Conservation (phyloP, 2,797 vertebrate species). For the Nannoperca australis region DNA sequence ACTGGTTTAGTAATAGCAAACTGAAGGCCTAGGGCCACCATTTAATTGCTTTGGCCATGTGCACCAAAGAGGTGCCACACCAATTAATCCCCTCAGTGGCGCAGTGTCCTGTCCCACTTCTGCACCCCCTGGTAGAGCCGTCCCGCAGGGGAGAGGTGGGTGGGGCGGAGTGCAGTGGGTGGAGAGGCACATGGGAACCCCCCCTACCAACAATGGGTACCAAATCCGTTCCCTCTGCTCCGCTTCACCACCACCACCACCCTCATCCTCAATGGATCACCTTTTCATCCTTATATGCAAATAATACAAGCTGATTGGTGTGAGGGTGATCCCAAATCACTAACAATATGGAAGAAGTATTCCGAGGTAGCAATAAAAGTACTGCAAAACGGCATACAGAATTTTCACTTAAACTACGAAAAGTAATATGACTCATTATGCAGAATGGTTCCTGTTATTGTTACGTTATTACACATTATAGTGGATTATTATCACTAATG, state of each 20-base stretch:
- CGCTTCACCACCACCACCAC: conserved; percentile 32
- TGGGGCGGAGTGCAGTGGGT: conserved; percentile 38
- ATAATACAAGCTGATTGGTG: conserved; percentile 19
- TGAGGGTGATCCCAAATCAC: conserved; percentile 12
- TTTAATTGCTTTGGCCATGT: conserved; percentile 84
- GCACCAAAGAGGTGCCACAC: conserved; percentile 79
- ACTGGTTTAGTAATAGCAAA: conserved; percentile 71
- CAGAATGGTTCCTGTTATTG: not conserved
- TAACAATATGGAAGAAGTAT: not conserved
- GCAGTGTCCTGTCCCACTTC: conserved; percentile 63
- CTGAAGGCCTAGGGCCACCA: conserved; percentile 78
- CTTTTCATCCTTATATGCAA: conserved; percentile 61
- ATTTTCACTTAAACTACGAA: not conserved
- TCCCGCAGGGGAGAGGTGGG: conserved; percentile 67
- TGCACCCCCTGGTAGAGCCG: conserved; percentile 62
- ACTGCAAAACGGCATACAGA: not conserved
- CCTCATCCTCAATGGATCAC: conserved; percentile 54
- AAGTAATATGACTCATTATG: not conserved
- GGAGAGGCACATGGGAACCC: conserved; percentile 48
- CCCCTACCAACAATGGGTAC: conserved; percentile 57
- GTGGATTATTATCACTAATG: not conserved
- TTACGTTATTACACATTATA: not conserved
- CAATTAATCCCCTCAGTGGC: conserved; percentile 80
- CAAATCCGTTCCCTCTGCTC: conserved; percentile 63
- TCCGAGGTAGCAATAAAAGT: not conserved